Conservation (phyloP, 2,888 invertebrate species). For the Drosophila phalerata region DNA sequence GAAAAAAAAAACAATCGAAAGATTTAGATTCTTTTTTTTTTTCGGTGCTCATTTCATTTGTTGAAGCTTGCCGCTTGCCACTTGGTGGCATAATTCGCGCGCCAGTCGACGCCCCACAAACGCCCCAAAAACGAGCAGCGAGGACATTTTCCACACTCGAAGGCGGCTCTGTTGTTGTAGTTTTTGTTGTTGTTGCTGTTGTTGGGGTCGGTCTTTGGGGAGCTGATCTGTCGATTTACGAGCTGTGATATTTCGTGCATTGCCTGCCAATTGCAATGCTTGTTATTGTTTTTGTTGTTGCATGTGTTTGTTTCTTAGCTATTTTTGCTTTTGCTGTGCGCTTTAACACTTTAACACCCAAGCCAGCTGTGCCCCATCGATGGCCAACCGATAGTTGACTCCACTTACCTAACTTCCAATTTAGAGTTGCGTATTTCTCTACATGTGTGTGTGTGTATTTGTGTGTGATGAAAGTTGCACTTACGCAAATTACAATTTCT, state of each 20-base stretch:
- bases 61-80: conserved; percentile 32
- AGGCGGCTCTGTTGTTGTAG: conserved; percentile 21
- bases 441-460: not conserved
- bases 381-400: conserved; percentile 58
- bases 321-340: not conserved
- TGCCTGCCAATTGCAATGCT: conserved; percentile 56
- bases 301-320: conserved; percentile 18
- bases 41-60: conserved; percentile 53
- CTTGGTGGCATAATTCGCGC: conserved; percentile 76
- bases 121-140: conserved; percentile 13
- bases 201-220: conserved; percentile 16
- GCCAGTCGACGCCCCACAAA: conserved; percentile 66
- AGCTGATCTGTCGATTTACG: conserved; percentile 67
- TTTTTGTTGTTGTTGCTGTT: conserved; percentile 1
- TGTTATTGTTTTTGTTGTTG: conserved; percentile 21
- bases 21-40: conserved; percentile 33
- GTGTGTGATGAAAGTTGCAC: conserved; percentile 3
- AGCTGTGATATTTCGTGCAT: conserved; percentile 74
- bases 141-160: conserved; percentile 43
- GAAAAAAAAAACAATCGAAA: conserved; percentile 41
- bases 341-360: conserved; percentile 5
- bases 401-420: conserved; percentile 46
- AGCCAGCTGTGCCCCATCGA: conserved; percentile 58
- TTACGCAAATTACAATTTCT: conserved; percentile 22
- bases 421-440: conserved; percentile 5